A percentile compares a stretch with the other conserved stretches of the same genome.
phyloP scores from a whole-genome alignment of 1,140 invertebrate species.

The Penaeus vannamei region DNA sequence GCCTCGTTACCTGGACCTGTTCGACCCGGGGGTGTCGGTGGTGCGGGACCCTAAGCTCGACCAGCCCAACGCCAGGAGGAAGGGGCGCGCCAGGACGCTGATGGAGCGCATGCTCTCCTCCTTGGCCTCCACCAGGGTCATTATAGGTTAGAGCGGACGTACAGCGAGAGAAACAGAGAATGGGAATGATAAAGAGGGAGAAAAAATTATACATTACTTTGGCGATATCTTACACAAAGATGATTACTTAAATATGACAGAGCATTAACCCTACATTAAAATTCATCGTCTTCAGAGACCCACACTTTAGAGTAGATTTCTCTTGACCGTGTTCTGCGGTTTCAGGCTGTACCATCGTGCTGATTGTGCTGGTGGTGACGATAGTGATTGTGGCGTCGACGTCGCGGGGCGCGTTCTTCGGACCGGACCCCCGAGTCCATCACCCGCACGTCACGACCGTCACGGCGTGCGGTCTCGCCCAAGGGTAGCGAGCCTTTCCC shows the following conservation, averaged over 20 bases:
- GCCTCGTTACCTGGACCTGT: conserved; percentile 66
- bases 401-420: conserved; percentile 71
- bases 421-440: conserved; percentile 74
- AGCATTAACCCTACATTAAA: too few relatives aligned
- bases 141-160: conserved; percentile 41
- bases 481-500: conserved; percentile 76
- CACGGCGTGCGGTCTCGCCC: conserved; percentile 83
- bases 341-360: conserved; percentile 71
- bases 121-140: conserved; percentile 48
- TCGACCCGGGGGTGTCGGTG: conserved; percentile 64
- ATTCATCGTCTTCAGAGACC: too few relatives aligned
- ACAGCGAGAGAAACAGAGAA: not conserved
- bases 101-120: conserved; percentile 37
- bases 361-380: conserved; percentile 77
- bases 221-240: too few relatives aligned
- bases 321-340: conserved; percentile 48
- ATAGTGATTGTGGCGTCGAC: conserved; percentile 78
- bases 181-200: not conserved
- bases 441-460: conserved; percentile 82
- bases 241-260: too few relatives aligned
- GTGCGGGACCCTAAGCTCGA: conserved; percentile 66
- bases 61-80: conserved; percentile 23
- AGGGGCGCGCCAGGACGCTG: conserved; percentile 33
- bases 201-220: not conserved
- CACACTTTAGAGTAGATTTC: not conserved